Percentiles rank a stretch among this genome's conserved stretches.
Evolutionary conservation across 2,888 invertebrate genomes (phyloP).

Genomic region (Panzeria rudis): DNA sequence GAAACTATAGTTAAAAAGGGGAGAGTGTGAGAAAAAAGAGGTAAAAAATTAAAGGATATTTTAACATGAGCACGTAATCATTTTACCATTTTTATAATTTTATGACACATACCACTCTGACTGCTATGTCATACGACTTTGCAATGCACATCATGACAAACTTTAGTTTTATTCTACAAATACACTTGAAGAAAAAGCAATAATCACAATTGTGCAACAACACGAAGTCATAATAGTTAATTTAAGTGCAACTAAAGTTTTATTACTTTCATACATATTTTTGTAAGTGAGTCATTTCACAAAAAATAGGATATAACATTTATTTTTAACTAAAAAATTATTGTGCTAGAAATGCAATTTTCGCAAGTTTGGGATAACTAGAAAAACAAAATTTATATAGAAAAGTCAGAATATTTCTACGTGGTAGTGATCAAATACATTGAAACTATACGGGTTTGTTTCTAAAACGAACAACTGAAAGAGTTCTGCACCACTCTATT

Average conservation of each 20-base stretch:
- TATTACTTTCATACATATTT: slow-evolving; percentile 42
- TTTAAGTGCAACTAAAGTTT: slow-evolving; percentile 45
- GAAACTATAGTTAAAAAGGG: background rate
- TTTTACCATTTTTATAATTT: slow-evolving; percentile 63
- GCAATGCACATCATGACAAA: background rate
- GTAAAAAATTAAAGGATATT: slow-evolving; percentile 53
- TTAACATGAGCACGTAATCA: slow-evolving; percentile 68
- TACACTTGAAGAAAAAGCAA: slow-evolving; percentile 30
- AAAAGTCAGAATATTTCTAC: too few species aligned
- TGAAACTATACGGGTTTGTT: too few species aligned
- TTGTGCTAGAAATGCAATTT: background rate
- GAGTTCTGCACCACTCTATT: too few species aligned
- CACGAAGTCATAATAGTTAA: slow-evolving; percentile 32
- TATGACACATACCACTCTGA: slow-evolving; percentile 45
- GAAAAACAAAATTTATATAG: too few species aligned
- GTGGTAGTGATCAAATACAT: too few species aligned
- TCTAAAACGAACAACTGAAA: too few species aligned
- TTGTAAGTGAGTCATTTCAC: slow-evolving; percentile 32
- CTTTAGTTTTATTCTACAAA: background rate
- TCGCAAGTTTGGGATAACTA: background rate
- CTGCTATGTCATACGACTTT: slow-evolving; percentile 4
- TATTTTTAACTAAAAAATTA: background rate
- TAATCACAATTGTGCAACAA: slow-evolving; percentile 12
- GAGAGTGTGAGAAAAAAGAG: background rate
- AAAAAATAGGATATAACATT: background rate